Evolutionary conservation across 1,140 invertebrate species (phyloP), one percentile per base, ranked within the genome.

Genomic region (Tigriopus japonicus): DNA sequence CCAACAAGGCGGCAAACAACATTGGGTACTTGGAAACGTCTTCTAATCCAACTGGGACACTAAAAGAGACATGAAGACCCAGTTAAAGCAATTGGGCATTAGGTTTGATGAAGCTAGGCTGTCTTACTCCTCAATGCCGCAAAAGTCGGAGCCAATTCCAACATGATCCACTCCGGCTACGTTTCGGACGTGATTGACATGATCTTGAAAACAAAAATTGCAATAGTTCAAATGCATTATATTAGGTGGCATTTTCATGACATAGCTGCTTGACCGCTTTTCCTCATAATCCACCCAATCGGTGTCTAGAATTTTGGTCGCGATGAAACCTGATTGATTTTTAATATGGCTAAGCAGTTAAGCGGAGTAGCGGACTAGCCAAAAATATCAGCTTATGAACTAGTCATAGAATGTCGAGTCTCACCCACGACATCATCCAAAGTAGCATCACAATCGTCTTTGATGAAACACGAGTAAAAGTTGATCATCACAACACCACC

Each of bases 11-110:
- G 12, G 67, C 69, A 85, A 77, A 71, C 64, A 93, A 72, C 65
- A 85, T 79, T 0, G 87, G 88, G 72, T 90, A 93, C 63, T 80
- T 82, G 41, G 86, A 89, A n/a, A 90, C 87, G 71, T 92, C 87
- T 70, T 91, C 86, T 43, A 92, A 73, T 10, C 87, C 87, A 51
- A 75, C 74, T 1, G 85, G 81, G 2, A 52, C 35, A 2, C 41
- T 62, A 35, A 7, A 17, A 21, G 55, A 23, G 2, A n/a, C 43
- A 21, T 10, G 12, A 59, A 15, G 42, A 43, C 10, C 10, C 10
- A 15, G 42, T 43, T 43, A 43, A 43, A n/a, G n/a, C n/a, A 35
- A 35, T 35, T 5, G 3, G 28, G 9, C 3, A 35, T 5, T 5
- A 35, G 3, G 2, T 6, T 49, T 12, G 3, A 17, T 49, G 10